Percentiles rank a stretch among this genome's conserved stretches.
phyloP scores from a whole-genome alignment of 2,888 invertebrate species.

The Pterostichus madidus region DNA sequence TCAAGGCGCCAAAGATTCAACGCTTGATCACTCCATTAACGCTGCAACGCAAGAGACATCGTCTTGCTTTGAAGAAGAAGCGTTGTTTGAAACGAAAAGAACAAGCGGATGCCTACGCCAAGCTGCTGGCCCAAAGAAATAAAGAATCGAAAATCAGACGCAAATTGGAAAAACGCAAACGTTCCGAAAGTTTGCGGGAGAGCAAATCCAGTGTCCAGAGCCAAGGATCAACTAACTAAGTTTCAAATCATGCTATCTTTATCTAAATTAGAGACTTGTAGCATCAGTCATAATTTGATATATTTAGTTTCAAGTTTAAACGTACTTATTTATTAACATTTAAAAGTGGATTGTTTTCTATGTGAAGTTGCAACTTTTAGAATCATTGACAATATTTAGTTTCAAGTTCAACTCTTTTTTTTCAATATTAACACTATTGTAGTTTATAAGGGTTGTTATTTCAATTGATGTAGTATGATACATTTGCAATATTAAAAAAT shows the following conservation, averaged over 20 bases:
- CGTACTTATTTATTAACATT: not conserved
- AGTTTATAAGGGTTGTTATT: no score
- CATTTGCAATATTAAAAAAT: no score
- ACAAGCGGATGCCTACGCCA: slow-evolving; percentile 86
- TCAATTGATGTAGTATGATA: no score
- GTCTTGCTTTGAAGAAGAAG: slow-evolving; percentile 84
- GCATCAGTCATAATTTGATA: not conserved
- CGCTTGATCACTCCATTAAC: slow-evolving; percentile 87
- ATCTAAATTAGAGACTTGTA: no score
- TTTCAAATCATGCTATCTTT: not conserved
- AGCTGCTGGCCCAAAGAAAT: slow-evolving; percentile 85
- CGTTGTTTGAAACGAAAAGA: slow-evolving; percentile 84
- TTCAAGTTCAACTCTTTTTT: no score
- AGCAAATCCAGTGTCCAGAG: slow-evolving; percentile 90
- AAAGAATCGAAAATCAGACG: slow-evolving; percentile 79
- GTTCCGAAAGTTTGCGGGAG: slow-evolving; percentile 90
- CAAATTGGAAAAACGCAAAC: slow-evolving; percentile 83
- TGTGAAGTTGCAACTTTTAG: no score
- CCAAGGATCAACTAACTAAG: slow-evolving; percentile 66
- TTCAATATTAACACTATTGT: no score
- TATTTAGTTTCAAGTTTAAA: slow-evolving; percentile 28
- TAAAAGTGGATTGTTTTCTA: no score
- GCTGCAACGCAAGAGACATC: slow-evolving; percentile 85
- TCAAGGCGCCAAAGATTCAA: slow-evolving; percentile 89
- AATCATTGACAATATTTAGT: no score